Conservation (phyloP, 2,113 vertebrate species). For the Ctenomys sociabilis region DNA sequence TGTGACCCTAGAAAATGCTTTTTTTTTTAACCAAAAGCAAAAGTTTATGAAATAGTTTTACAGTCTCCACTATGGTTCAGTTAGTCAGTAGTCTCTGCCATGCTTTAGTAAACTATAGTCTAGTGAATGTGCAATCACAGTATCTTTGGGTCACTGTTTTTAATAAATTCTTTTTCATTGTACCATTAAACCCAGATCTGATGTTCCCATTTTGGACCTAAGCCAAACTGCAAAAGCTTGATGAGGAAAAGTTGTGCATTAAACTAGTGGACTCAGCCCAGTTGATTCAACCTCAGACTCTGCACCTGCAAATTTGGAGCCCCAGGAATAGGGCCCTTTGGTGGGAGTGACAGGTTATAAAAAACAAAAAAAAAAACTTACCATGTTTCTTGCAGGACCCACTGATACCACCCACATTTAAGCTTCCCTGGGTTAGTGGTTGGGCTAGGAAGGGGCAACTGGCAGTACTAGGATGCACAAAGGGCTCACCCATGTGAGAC, state of each 20-base stretch:
- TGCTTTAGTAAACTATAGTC: conserved; percentile 49
- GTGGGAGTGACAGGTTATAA: too few species aligned
- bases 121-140: conserved; percentile 23
- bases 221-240: conserved; percentile 46
- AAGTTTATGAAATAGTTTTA: conserved; percentile 39
- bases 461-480: neutral
- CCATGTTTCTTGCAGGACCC: neutral
- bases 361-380: neutral
- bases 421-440: neutral
- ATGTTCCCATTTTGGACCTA: conserved; percentile 50
- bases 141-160: conserved; percentile 67
- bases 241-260: neutral
- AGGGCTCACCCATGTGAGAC: neutral
- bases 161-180: conserved; percentile 67
- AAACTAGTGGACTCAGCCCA: neutral
- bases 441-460: neutral
- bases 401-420: neutral
- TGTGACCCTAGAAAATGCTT: conserved; percentile 21
- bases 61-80: neutral
- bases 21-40: conserved; percentile 6
- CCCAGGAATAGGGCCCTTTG: neutral
- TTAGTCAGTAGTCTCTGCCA: neutral
- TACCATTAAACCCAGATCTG: conserved; percentile 54
- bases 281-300: neutral
- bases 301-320: neutral